phyloP scores from a whole-genome alignment of 1,140 invertebrate genomes.

The Drosophila quadrilineata region DNA sequence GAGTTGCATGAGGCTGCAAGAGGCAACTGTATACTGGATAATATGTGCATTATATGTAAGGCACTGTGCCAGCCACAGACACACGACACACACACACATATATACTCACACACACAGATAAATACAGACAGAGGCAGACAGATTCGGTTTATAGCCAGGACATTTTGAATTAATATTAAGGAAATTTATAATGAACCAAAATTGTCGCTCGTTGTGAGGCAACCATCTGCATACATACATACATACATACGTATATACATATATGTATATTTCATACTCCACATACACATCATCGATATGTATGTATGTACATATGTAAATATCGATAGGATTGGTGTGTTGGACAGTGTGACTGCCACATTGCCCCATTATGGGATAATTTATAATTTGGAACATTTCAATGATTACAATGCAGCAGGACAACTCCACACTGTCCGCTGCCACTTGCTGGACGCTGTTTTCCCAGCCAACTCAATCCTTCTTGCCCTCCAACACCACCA shows the following conservation, averaged over 20 bases:
- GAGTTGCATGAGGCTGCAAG: neutral
- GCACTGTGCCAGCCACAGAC: slow-evolving; percentile 66
- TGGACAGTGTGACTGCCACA: slow-evolving; percentile 26
- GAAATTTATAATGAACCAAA: slow-evolving; percentile 77
- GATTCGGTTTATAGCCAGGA: slow-evolving; percentile 32
- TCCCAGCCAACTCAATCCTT: too few relatives aligned
- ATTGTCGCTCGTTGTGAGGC: slow-evolving; percentile 67
- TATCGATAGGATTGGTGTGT: neutral
- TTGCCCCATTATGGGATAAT: slow-evolving; percentile 62
- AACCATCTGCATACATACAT: slow-evolving; percentile 34
- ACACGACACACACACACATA: slow-evolving; percentile 4
- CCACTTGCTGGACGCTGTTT: too few relatives aligned
- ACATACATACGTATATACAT: slow-evolving; percentile 18
- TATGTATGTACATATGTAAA: slow-evolving; percentile 7
- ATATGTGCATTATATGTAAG: slow-evolving; percentile 71
- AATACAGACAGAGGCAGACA: too few relatives aligned
- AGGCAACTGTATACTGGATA: slow-evolving; percentile 10
- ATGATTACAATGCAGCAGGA: slow-evolving; percentile 54
- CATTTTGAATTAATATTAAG: slow-evolving; percentile 79
- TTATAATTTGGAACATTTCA: slow-evolving; percentile 74
- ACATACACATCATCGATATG: neutral
- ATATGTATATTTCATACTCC: neutral
- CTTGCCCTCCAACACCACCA: neutral
- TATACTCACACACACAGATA: neutral
- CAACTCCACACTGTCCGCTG: slow-evolving; percentile 25